Conservation (phyloP, 2,888 invertebrate genomes). For the Gnatocerus cornutus region DNA sequence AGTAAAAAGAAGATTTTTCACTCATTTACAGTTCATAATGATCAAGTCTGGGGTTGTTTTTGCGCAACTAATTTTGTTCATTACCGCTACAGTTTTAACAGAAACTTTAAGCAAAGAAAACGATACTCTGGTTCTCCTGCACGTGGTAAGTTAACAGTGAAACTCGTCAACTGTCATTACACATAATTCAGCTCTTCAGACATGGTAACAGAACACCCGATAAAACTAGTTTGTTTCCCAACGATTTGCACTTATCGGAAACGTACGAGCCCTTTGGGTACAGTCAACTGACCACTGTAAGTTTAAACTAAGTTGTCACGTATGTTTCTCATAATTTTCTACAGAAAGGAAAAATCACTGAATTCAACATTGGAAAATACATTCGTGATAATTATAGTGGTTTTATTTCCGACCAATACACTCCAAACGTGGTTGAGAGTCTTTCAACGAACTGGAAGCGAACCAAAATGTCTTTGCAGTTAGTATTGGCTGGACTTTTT, state of each 20-base stretch:
- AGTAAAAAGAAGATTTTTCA: too few species aligned
- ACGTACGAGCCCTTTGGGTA: slow-evolving; percentile 73
- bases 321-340: slow-evolving; percentile 11
- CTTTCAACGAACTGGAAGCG: slow-evolving; percentile 82
- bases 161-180: slow-evolving; percentile 13
- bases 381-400: slow-evolving; percentile 76
- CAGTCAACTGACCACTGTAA: slow-evolving; percentile 74
- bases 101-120: not conserved
- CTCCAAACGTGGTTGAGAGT: slow-evolving; percentile 74
- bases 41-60: too few species aligned
- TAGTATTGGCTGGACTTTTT: slow-evolving; percentile 80
- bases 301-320: slow-evolving; percentile 14
- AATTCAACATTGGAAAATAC: slow-evolving; percentile 77
- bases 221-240: slow-evolving; percentile 62
- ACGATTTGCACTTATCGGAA: slow-evolving; percentile 71
- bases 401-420: slow-evolving; percentile 76
- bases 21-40: too few species aligned
- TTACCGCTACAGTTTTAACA: too few species aligned
- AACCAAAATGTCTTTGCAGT: slow-evolving; percentile 81
- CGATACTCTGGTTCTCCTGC: slow-evolving; percentile 35
- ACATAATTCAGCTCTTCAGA: slow-evolving; percentile 70
- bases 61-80: too few species aligned
- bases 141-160: slow-evolving; percentile 24
- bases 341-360: slow-evolving; percentile 64
- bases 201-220: slow-evolving; percentile 68